phyloP scores from a whole-genome alignment of 2,797 vertebrate genomes.

The Lophotriccus pileatus region DNA sequence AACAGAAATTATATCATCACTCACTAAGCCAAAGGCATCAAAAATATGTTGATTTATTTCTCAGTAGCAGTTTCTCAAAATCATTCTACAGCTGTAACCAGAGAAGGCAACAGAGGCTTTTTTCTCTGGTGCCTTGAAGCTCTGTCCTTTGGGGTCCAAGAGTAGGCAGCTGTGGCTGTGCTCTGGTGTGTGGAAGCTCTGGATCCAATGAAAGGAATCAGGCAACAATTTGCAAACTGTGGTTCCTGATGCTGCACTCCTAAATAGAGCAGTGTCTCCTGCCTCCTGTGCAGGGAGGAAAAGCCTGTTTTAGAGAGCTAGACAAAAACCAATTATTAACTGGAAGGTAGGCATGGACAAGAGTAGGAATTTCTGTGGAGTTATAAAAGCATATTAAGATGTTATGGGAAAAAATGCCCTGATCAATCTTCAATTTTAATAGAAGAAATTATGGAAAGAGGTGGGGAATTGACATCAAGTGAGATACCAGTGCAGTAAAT shows the following conservation, averaged over 20 bases:
- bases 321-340: not conserved
- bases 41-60: slow-evolving; percentile 53
- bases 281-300: not conserved
- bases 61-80: slow-evolving; percentile 64
- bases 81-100: slow-evolving; percentile 60
- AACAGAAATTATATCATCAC: slow-evolving; percentile 66
- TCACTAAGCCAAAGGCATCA: slow-evolving; percentile 41
- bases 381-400: not conserved
- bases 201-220: not conserved
- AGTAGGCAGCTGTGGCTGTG: not conserved
- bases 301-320: not conserved
- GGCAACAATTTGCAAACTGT: not conserved
- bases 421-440: not conserved
- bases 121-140: not conserved
- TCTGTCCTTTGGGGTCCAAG: not conserved
- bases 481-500: not conserved
- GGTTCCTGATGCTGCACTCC: not conserved
- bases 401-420: not conserved
- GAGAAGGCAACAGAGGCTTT: slow-evolving; percentile 32
- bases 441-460: not conserved
- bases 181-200: not conserved
- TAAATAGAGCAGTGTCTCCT: not conserved
- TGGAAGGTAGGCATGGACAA: not conserved
- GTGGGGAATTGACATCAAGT: not conserved
- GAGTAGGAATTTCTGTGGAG: not conserved